A percentile compares a stretch with the other conserved stretches of the same genome.
These are phyloP conservation scores for Papilio aristodemus DNA, from an alignment of 1,140 invertebrate genomes.

Conservation along the genomic window DNA sequence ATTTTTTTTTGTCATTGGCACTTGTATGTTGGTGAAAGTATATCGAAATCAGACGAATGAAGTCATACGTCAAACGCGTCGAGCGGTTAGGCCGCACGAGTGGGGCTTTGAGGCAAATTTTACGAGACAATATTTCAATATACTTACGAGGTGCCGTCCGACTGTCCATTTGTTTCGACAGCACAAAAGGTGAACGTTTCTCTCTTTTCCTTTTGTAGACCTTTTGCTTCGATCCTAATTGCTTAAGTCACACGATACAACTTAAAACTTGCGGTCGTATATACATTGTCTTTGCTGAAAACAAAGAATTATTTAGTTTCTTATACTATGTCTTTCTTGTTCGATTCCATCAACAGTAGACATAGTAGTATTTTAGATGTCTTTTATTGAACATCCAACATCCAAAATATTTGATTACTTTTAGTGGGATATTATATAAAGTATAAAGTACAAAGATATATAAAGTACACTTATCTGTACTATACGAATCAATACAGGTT, in stretches of 20 bases:
- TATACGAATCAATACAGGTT: too few relatives aligned
- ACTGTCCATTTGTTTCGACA: conserved; percentile 60
- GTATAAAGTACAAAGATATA: too few relatives aligned
- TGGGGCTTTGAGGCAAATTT: conserved; percentile 59
- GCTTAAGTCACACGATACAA: conserved; percentile 12
- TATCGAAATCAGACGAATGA: conserved; percentile 76
- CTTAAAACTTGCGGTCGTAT: background rate
- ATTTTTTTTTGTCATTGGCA: background rate
- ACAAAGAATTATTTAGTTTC: background rate
- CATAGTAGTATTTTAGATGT: too few relatives aligned
- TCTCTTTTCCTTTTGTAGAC: conserved; percentile 21
- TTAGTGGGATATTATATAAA: too few relatives aligned
- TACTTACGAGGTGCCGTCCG: conserved; percentile 66
- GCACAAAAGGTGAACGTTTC: conserved; percentile 36
- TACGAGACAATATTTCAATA: conserved; percentile 76
- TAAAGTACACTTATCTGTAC: too few relatives aligned
- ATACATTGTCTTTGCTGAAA: background rate
- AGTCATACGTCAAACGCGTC: conserved; percentile 68
- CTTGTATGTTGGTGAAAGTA: conserved; percentile 48
- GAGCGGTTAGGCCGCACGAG: conserved; percentile 64
- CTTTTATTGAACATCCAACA: too few relatives aligned
- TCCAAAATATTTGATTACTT: too few relatives aligned
- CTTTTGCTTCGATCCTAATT: conserved; percentile 24
- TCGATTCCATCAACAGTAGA: too few relatives aligned
- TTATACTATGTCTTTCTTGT: too few relatives aligned